A percentile compares a stretch with the other conserved stretches of the same genome.
Conservation (phyloP, 2,888 invertebrate species). For the Ashinkailepas kermadecensis region DNA sequence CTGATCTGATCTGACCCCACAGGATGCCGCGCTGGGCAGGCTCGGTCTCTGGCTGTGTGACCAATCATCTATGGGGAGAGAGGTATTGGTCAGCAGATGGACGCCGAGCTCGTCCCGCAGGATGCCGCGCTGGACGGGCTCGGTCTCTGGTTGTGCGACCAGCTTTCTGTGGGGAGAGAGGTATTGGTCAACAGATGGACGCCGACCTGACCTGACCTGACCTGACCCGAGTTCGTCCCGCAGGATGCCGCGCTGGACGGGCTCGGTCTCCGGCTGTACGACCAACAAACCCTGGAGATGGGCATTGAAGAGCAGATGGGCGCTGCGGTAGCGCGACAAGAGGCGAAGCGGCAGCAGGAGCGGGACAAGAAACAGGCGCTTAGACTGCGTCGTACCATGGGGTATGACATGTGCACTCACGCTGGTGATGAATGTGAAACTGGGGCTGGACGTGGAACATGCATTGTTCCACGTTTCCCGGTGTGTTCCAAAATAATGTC, state of each 20-base stretch:
- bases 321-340: background rate
- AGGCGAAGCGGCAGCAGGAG: background rate
- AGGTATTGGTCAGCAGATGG: no score
- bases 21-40: no score
- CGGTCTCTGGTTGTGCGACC: no score
- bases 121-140: no score
- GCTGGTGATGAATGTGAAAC: background rate
- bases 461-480: background rate
- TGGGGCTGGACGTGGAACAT: background rate
- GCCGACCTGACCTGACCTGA: no score
- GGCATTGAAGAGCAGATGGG: background rate
- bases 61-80: no score
- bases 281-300: background rate
- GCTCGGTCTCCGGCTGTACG: conserved; percentile 6
- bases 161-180: no score
- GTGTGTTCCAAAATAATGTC: background rate
- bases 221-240: no score
- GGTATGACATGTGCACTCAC: background rate
- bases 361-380: background rate
- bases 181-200: no score
- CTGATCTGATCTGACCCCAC: no score
- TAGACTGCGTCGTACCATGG: background rate
- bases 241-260: background rate
- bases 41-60: no score
- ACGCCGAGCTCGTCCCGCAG: no score